Evolutionary conservation across 1,140 invertebrate species (phyloP).

Genomic region (Eueides isabella): DNA sequence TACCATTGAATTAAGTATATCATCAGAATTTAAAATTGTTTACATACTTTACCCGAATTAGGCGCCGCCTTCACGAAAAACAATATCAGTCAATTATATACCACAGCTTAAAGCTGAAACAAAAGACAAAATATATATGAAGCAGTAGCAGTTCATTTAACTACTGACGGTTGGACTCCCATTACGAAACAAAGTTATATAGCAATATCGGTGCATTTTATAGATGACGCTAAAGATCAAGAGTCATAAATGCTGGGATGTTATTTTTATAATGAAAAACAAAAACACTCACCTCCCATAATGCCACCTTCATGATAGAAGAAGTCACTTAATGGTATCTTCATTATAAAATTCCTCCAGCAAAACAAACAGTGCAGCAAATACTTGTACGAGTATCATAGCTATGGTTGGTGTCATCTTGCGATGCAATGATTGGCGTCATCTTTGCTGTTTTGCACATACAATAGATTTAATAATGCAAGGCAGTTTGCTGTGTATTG

Average conservation of each 20-base stretch:
- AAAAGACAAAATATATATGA: background rate
- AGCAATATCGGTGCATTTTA: background rate
- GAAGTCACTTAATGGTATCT: background rate
- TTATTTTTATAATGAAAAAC: background rate
- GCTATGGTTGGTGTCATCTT: no score
- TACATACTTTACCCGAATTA: background rate
- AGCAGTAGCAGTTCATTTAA: background rate
- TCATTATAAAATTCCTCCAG: background rate
- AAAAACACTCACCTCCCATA: background rate
- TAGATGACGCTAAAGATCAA: background rate
- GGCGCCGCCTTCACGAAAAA: background rate
- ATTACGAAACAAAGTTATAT: constrained; percentile 6
- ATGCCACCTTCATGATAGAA: background rate
- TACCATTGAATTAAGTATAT: background rate
- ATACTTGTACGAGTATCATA: background rate
- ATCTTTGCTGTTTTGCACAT: background rate
- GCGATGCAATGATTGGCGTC: background rate
- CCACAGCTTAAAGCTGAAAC: background rate
- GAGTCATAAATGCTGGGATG: background rate
- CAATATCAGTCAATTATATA: background rate
- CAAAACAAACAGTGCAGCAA: background rate
- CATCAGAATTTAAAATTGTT: background rate
- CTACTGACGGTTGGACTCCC: background rate
- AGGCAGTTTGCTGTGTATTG: background rate
- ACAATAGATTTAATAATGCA: background rate